Evolutionary conservation across 2,113 vertebrate species (phyloP), one percentile per base, ranked within the genome.

Genomic region (Perognathus longimembris): DNA sequence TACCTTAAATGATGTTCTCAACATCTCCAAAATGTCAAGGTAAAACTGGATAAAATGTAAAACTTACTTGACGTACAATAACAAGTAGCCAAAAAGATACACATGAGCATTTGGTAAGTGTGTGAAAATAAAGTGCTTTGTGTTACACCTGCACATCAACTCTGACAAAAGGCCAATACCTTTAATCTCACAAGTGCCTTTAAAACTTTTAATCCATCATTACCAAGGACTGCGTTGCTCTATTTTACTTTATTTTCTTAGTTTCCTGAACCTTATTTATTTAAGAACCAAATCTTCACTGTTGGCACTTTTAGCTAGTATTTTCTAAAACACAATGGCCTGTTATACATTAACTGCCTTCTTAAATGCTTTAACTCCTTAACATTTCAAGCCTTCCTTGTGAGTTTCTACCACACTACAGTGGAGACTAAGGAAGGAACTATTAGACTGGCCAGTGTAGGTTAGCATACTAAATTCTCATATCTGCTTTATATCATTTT

Each of bases 211-310:
- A 73, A 20, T 77, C 45, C 24, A n/a, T 32, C 18, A 54, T 42
- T 57, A 32, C 11, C 18, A 54, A 54, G 50, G 50, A 54, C 50
- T 54, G 50, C 14, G 50, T 54, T 17, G 14, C 50, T 54, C 50
- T 54, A 87, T 74, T 36, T 32, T 59, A 69, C 30, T 50, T n/a
- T 84, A 63, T 10, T 61, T 89, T 34, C 45, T 67, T 54, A 50
- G 18, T 38, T 61, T 57, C 74, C 61, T 89, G 28, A 84, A 14
- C 15, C 17, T 85, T 67, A 67, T 75, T 90, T 73, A 21, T 71
- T 36, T 45, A 89, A 80, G 28, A 69, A 59, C 1, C n/a, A 85
- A 91, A 77, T 32, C 24, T 89, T 85, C 64, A 88, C 79, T 90
- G 61, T 73, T 32, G 24, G 12, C 32, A 38, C n/a, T 67, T 92